These are phyloP conservation scores for Styela plicata DNA, from an alignment of 23 tunicate genomes.

Conservation along the genomic window DNA sequence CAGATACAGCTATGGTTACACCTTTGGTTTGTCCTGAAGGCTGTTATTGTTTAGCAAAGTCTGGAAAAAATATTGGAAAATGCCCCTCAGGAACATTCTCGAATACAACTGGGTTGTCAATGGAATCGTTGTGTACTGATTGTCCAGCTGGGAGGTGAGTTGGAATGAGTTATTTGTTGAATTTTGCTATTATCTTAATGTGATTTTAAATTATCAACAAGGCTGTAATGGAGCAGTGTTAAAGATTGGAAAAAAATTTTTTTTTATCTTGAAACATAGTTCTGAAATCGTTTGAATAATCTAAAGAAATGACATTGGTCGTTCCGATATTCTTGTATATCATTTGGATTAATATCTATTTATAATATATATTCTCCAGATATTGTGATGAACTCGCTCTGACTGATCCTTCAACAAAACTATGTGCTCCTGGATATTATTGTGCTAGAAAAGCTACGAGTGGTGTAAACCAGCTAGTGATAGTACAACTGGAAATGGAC, in stretches of 20 bases:
- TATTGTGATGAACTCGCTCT: conserved; percentile 38
- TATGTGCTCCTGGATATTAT: conserved; percentile 65
- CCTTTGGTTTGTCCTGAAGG: conserved; percentile 66
- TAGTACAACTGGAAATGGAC: conserved; percentile 45
- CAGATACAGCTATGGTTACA: conserved; percentile 30
- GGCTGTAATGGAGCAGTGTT: too few species aligned
- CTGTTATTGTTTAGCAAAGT: conserved; percentile 49
- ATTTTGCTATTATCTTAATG: too few species aligned
- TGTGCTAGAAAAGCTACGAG: conserved; percentile 26
- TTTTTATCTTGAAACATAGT: too few species aligned
- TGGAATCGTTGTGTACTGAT: conserved; percentile 29
- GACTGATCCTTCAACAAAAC: conserved; percentile 44
- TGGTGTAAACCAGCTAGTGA: conserved; percentile 3
- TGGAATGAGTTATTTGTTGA: too few species aligned
- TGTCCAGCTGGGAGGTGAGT: conserved; percentile 93
- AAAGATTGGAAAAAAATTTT: too few species aligned
- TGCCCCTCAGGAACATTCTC: conserved; percentile 79
- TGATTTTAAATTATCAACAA: too few species aligned
- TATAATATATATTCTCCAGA: conserved; percentile 32
- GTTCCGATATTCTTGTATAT: too few species aligned
- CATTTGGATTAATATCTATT: too few species aligned
- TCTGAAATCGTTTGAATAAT: too few species aligned
- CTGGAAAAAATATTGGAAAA: background rate
- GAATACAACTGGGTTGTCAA: conserved; percentile 28
- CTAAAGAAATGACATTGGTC: too few species aligned